Percentiles rank a stretch among this genome's conserved stretches.
phyloP scores from a whole-genome alignment of 2,888 invertebrate species.

The Agyllia agylla region DNA sequence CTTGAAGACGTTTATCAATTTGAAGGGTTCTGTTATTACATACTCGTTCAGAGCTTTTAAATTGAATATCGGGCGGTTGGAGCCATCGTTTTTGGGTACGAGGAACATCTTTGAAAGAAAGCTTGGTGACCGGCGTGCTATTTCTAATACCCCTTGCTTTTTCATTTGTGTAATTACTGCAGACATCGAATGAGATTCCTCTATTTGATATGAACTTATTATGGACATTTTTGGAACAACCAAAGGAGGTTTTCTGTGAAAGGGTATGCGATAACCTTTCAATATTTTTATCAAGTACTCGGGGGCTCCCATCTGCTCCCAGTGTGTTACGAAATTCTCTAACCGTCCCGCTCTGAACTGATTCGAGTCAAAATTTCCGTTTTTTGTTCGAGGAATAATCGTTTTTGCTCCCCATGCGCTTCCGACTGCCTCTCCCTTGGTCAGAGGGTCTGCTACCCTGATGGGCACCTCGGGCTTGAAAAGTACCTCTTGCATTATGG shows the following conservation, averaged over 20 bases:
- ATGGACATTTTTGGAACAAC: neutral
- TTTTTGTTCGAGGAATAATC: neutral
- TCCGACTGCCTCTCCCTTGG: neutral
- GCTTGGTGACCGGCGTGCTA: conserved; percentile 17
- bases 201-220: neutral
- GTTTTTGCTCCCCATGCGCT: neutral
- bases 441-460: neutral
- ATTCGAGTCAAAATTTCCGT: conserved; percentile 8
- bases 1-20: neutral
- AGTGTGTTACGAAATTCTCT: neutral
- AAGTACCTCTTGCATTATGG: neutral
- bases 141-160: conserved; percentile 37
- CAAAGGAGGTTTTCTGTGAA: conserved; percentile 28
- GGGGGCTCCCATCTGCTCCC: conserved; percentile 29
- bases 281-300: conserved; percentile 19
- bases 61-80: conserved; percentile 71
- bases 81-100: conserved; percentile 63
- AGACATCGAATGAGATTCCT: neutral
- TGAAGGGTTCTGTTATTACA: neutral
- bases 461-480: neutral
- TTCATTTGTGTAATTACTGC: conserved; percentile 33
- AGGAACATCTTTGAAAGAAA: conserved; percentile 45
- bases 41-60: conserved; percentile 51
- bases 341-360: conserved; percentile 24
- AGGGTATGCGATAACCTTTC: conserved; percentile 49